phyloP scores from a whole-genome alignment of 2,113 vertebrate species.

The Litocranius walleri region DNA sequence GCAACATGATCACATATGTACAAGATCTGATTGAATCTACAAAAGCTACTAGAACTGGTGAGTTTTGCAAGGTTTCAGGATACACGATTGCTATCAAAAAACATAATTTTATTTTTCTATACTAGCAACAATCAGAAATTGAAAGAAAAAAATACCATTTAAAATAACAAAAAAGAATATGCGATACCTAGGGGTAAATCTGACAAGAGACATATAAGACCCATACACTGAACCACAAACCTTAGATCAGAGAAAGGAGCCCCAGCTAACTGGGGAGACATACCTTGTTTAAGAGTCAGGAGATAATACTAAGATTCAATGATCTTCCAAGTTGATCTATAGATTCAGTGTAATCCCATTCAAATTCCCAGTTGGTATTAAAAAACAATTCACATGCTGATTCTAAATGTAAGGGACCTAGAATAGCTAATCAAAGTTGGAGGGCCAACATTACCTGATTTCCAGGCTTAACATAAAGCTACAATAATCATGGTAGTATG shows the following conservation, averaged over 20 bases:
- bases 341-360: neutral
- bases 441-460: too few species aligned
- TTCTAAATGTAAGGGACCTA: neutral
- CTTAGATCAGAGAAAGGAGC: neutral
- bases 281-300: neutral
- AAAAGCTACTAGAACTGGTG: neutral
- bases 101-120: neutral
- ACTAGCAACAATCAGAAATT: neutral
- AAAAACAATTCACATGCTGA: neutral
- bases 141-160: neutral
- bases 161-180: neutral
- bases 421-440: neutral
- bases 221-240: too few species aligned
- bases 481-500: accelerated
- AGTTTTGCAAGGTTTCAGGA: neutral
- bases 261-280: neutral
- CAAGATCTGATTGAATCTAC: neutral
- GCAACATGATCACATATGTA: too few species aligned
- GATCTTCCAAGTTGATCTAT: neutral
- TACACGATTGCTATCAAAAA: neutral
- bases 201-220: neutral
- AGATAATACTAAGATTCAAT: neutral
- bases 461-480: neutral
- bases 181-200: neutral
- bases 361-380: neutral